Percentiles rank a stretch among this genome's conserved stretches.
Conservation (phyloP, 2,113 vertebrate species). For the Recurvirostra avosetta region DNA sequence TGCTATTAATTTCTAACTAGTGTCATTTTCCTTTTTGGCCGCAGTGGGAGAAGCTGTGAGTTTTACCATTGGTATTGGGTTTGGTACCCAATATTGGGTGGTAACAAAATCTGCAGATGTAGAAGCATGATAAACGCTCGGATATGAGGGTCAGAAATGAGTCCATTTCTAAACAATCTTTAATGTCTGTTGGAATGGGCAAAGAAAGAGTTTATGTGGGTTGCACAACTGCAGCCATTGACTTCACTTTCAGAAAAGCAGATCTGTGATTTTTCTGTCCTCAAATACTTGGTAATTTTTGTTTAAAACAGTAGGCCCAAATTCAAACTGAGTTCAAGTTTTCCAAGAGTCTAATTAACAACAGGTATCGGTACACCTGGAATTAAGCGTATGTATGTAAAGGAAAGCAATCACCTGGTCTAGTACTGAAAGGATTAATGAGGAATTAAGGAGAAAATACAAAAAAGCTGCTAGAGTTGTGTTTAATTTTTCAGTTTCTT, state of each 20-base stretch:
- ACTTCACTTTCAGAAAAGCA: background rate
- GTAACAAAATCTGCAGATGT: background rate
- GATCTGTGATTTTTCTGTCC: background rate
- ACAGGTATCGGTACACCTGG: background rate
- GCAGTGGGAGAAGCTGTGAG: background rate
- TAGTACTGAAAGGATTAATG: background rate
- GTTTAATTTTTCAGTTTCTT: slow-evolving; percentile 6
- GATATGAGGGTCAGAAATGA: background rate
- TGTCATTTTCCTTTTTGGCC: background rate
- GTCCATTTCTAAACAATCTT: background rate
- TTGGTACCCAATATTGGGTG: background rate
- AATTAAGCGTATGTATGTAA: background rate
- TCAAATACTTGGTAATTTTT: background rate
- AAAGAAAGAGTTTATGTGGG: background rate
- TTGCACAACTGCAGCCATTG: background rate
- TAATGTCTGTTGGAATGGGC: background rate
- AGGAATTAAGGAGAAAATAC: background rate
- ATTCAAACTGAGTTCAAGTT: background rate
- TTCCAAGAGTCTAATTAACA: background rate
- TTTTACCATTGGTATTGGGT: background rate
- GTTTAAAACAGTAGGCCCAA: background rate
- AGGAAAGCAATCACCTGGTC: background rate
- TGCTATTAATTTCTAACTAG: background rate
- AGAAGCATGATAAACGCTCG: background rate
- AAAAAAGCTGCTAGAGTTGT: background rate